These are phyloP conservation scores for Bos indicus DNA, from an alignment of 2,113 vertebrate genomes.

Conservation along the genomic window DNA sequence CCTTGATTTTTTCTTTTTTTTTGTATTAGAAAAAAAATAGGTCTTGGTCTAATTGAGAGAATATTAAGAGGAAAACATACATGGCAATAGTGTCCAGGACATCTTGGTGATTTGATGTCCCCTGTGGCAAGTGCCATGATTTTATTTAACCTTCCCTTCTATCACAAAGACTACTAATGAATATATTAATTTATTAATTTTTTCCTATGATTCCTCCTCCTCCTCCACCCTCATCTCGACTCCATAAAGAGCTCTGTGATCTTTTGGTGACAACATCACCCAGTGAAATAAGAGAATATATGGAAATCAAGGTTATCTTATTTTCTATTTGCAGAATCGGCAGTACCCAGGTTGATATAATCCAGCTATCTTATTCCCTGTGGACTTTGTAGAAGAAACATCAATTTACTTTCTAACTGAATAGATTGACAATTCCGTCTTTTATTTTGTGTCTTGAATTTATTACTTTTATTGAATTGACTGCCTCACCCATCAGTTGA, in stretches of 20 bases:
- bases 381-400: background rate
- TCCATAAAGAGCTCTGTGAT: background rate
- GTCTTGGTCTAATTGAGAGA: background rate
- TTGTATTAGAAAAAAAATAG: background rate
- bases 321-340: background rate
- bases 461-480: background rate
- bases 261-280: background rate
- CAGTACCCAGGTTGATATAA: background rate
- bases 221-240: accelerated
- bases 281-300: background rate
- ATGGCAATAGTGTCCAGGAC: background rate
- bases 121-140: background rate
- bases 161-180: background rate
- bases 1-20: background rate
- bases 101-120: background rate
- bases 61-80: background rate
- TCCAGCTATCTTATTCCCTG: background rate
- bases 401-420: background rate
- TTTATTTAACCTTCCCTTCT: background rate
- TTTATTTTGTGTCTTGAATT: slow-evolving; percentile 9
- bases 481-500: background rate
- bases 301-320: background rate
- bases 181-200: background rate
- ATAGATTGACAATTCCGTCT: background rate
- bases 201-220: background rate